phyloP scores from a whole-genome alignment of 2,797 vertebrate species.

The Argentina silus region DNA sequence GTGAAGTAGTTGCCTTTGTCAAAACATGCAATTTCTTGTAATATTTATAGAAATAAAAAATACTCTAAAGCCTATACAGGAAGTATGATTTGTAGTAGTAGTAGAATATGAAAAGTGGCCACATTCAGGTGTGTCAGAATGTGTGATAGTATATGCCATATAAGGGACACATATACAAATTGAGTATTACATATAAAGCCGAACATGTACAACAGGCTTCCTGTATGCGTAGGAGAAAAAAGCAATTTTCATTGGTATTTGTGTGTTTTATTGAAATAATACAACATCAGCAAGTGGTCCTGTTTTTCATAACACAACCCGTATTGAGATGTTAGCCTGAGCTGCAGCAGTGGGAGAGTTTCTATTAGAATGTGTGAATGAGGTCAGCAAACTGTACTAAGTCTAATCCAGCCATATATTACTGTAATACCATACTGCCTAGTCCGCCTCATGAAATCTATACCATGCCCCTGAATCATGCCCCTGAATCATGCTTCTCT shows the following conservation, averaged over 20 bases:
- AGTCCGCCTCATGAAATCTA: neutral
- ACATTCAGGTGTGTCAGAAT: too few species aligned
- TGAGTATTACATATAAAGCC: too few species aligned
- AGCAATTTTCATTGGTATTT: neutral
- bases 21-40: too few species aligned
- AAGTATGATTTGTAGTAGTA: too few species aligned
- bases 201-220: neutral
- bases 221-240: neutral
- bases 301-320: neutral
- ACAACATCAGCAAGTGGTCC: neutral
- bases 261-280: neutral
- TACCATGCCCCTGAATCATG: neutral
- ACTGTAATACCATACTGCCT: neutral
- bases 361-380: neutral
- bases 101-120: too few species aligned
- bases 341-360: neutral
- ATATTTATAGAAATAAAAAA: too few species aligned
- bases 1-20: too few species aligned
- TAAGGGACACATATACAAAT: too few species aligned
- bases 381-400: slow-evolving; percentile 9
- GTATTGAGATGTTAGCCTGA: neutral
- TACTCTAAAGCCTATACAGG: too few species aligned
- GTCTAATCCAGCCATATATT: slow-evolving; percentile 24
- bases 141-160: too few species aligned
- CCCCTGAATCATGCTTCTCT: neutral